A percentile compares a stretch with the other conserved stretches of the same genome.
Evolutionary conservation across 2,888 invertebrate species (phyloP).

Genomic region (Polydrusus cervinus): DNA sequence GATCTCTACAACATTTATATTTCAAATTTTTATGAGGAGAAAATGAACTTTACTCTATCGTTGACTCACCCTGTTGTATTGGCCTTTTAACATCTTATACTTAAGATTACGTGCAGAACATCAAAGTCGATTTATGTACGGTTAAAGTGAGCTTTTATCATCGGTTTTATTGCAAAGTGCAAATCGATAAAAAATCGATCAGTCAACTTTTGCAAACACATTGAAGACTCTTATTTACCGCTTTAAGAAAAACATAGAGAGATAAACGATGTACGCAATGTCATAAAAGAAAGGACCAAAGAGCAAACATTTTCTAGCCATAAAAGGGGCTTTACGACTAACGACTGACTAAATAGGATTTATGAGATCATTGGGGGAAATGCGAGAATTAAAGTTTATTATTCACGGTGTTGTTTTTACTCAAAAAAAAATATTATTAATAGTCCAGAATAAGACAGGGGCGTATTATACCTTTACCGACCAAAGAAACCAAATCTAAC

Average conservation of each 20-base stretch:
- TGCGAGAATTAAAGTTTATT: slow-evolving; percentile 20
- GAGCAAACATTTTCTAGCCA: slow-evolving; percentile 36
- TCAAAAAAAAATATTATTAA: not conserved
- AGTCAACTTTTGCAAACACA: slow-evolving; percentile 41
- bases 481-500: not conserved
- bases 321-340: slow-evolving; percentile 38
- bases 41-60: too few relatives aligned
- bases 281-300: slow-evolving; percentile 33
- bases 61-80: too few relatives aligned
- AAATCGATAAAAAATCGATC: slow-evolving; percentile 37
- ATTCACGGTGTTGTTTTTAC: slow-evolving; percentile 19
- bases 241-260: slow-evolving; percentile 36
- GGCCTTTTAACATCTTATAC: not conserved
- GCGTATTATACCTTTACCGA: not conserved
- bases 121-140: not conserved
- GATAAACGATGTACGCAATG: slow-evolving; percentile 37
- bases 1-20: too few relatives aligned
- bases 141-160: slow-evolving; percentile 4
- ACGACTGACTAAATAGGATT: slow-evolving; percentile 34
- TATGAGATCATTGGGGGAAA: slow-evolving; percentile 29
- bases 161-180: slow-evolving; percentile 4
- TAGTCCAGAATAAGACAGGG: not conserved
- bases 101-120: not conserved
- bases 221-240: slow-evolving; percentile 27
- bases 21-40: too few relatives aligned